These are phyloP conservation scores for Drosophila albomicans DNA, from an alignment of 1,140 invertebrate species.

Conservation along the genomic window DNA sequence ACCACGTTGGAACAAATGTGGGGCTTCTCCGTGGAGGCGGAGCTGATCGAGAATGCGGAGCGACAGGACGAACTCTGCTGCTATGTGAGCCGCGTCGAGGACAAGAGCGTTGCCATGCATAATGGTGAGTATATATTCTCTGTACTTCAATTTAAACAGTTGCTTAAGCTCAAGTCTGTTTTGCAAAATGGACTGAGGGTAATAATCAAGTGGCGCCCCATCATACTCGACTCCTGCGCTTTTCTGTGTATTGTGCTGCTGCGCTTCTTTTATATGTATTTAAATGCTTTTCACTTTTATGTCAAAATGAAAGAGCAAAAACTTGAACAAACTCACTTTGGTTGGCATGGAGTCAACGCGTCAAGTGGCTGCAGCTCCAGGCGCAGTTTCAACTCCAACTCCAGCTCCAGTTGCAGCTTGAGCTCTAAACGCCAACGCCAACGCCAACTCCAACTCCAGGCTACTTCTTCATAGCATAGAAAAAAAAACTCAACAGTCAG, in stretches of 20 bases:
- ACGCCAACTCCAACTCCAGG: constrained; percentile 17
- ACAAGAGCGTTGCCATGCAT: constrained; percentile 97
- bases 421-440: constrained; percentile 8
- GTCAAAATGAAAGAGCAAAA: constrained; percentile 45
- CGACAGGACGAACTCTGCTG: constrained; percentile 98
- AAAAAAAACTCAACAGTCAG: constrained; percentile 69
- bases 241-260: constrained; percentile 41
- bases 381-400: constrained; percentile 21
- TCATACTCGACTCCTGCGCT: constrained; percentile 27
- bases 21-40: constrained; percentile 98
- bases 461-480: constrained; percentile 20
- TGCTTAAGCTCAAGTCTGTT: background rate
- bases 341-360: constrained; percentile 42
- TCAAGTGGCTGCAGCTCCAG: constrained; percentile 62
- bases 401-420: constrained; percentile 36
- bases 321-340: constrained; percentile 79
- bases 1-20: constrained; percentile 97
- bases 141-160: constrained; percentile 1
- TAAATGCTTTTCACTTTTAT: constrained; percentile 84
- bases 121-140: constrained; percentile 90
- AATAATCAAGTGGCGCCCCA: constrained; percentile 57
- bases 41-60: constrained; percentile 97
- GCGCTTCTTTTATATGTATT: constrained; percentile 78
- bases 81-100: constrained; percentile 97
- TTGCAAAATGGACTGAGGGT: constrained; percentile 3